Conservation (phyloP, 1,140 invertebrate genomes). For the Rhagoletis pomonella region DNA sequence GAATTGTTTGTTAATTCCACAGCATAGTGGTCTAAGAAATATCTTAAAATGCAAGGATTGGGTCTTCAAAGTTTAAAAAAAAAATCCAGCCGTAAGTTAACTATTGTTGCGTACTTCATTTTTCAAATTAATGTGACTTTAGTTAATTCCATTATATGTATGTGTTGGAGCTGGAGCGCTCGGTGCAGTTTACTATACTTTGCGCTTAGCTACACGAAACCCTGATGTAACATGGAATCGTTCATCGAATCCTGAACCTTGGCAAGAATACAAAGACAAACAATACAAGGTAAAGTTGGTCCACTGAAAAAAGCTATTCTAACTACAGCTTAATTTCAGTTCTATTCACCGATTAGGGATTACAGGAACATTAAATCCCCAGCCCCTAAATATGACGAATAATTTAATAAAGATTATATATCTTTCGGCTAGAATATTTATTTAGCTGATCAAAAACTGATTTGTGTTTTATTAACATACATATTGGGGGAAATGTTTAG, state of each 20-base stretch:
- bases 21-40: background rate
- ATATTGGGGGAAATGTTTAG: too few species aligned
- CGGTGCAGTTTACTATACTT: slow-evolving; percentile 79
- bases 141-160: slow-evolving; percentile 85
- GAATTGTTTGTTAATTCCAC: too few species aligned
- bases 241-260: slow-evolving; percentile 83
- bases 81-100: slow-evolving; percentile 76
- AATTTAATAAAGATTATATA: slow-evolving; percentile 49
- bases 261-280: slow-evolving; percentile 85
- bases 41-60: slow-evolving; percentile 76
- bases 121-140: background rate
- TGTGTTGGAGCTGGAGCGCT: slow-evolving; percentile 80
- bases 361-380: slow-evolving; percentile 78
- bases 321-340: slow-evolving; percentile 65
- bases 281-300: slow-evolving; percentile 79
- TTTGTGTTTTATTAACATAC: too few species aligned
- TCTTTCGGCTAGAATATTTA: too few species aligned
- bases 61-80: slow-evolving; percentile 76
- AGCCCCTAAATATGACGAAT: slow-evolving; percentile 80
- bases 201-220: slow-evolving; percentile 81
- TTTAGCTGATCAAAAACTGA: too few species aligned
- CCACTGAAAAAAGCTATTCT: background rate
- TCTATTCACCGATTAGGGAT: slow-evolving; percentile 80
- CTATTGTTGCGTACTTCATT: background rate
- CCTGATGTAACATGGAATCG: slow-evolving; percentile 88